phyloP scores from a whole-genome alignment of 1,140 invertebrate genomes.

The Temnothorax nylanderi region DNA sequence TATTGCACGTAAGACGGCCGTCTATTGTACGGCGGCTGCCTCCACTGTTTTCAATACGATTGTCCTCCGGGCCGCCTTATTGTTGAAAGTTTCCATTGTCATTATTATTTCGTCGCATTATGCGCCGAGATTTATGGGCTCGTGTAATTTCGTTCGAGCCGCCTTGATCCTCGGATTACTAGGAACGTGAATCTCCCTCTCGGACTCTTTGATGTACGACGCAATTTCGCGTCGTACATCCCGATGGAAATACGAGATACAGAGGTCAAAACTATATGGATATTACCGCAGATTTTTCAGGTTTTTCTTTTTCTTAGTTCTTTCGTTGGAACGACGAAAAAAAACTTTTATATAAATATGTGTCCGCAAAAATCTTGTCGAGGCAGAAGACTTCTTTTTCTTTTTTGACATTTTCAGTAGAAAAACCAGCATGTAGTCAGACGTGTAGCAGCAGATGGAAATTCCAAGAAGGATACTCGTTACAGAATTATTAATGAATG shows the following conservation, averaged over 20 bases:
- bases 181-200: slow-evolving; percentile 45
- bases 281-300: not conserved
- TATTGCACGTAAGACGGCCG: slow-evolving; percentile 76
- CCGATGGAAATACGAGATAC: slow-evolving; percentile 16
- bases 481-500: slow-evolving; percentile 2
- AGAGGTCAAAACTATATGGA: slow-evolving; percentile 17
- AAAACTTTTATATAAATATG: not conserved
- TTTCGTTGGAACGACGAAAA: not conserved
- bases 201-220: slow-evolving; percentile 47
- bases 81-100: slow-evolving; percentile 84
- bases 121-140: slow-evolving; percentile 80
- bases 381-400: not conserved
- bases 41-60: slow-evolving; percentile 83
- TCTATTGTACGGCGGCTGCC: slow-evolving; percentile 76
- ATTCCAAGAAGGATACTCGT: not conserved
- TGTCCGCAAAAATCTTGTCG: not conserved
- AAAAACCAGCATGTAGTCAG: not conserved
- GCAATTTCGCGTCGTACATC: slow-evolving; percentile 44
- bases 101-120: slow-evolving; percentile 83
- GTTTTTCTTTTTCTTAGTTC: not conserved
- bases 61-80: slow-evolving; percentile 79
- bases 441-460: not conserved
- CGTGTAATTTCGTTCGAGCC: slow-evolving; percentile 73
- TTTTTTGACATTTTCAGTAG: not conserved
- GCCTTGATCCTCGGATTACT: slow-evolving; percentile 54